phyloP scores from a whole-genome alignment of 2,797 vertebrate genomes.

The Syngnathus rostellatus region DNA sequence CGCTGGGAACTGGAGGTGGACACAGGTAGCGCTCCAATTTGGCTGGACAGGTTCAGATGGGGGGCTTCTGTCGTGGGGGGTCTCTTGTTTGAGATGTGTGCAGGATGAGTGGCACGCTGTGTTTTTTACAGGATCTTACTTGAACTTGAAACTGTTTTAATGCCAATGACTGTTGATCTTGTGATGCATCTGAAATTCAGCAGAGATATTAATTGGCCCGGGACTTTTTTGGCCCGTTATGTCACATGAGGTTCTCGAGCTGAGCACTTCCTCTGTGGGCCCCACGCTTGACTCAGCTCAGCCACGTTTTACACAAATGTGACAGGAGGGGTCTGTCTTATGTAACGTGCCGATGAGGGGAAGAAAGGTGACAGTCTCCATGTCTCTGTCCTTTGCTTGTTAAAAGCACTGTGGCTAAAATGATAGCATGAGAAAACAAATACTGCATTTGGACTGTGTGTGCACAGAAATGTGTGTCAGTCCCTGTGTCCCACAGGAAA shows the following conservation, averaged over 20 bases:
- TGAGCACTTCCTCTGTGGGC: constrained; percentile 24
- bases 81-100: neutral
- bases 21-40: constrained; percentile 78
- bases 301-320: constrained; percentile 71
- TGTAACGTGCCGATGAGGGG: constrained; percentile 56
- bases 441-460: constrained; percentile 7
- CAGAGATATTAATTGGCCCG: constrained; percentile 1
- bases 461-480: constrained; percentile 24
- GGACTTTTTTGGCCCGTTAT: constrained; percentile 46
- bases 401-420: neutral
- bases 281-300: constrained; percentile 51
- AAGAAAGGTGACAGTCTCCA: constrained; percentile 8
- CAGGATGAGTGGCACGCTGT: neutral
- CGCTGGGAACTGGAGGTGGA: constrained; percentile 47
- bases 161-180: neutral
- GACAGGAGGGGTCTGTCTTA: constrained; percentile 54
- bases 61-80: constrained; percentile 1
- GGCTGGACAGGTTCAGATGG: constrained; percentile 10
- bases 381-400: constrained; percentile 19
- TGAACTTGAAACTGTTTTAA: neutral
- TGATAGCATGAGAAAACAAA: constrained; percentile 4
- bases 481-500: constrained; percentile 51
- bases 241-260: constrained; percentile 49
- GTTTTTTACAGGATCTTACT: constrained; percentile 8
- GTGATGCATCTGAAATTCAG: constrained; percentile 2